These are phyloP conservation scores for Dysmachus trigonus DNA, from an alignment of 2,888 invertebrate species.

Conservation along the genomic window DNA sequence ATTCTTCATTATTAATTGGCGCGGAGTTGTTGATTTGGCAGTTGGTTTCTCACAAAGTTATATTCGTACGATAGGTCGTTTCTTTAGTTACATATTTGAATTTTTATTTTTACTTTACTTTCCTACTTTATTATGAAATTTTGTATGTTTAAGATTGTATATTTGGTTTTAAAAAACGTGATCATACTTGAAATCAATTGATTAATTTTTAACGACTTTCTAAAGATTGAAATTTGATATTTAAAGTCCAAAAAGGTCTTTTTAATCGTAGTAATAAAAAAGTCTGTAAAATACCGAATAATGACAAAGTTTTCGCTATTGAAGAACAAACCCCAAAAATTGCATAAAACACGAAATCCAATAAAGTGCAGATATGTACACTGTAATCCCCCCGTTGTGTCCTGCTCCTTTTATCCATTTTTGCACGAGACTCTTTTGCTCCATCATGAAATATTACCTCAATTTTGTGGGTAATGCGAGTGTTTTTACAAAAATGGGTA, in stretches of 20 bases:
- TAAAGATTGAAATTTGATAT: not conserved
- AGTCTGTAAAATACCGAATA: not conserved
- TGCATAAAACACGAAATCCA: not conserved
- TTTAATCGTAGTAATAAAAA: not conserved
- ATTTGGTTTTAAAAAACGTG: too few species aligned
- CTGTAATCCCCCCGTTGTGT: not conserved
- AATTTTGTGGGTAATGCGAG: not conserved
- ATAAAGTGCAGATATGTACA: not conserved
- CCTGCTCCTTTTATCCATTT: not conserved
- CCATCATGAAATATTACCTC: not conserved
- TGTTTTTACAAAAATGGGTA: not conserved
- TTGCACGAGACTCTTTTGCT: not conserved
- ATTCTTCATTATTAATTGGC: not conserved
- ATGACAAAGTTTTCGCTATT: not conserved
- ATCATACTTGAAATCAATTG: not conserved
- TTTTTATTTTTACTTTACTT: too few species aligned
- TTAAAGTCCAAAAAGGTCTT: not conserved
- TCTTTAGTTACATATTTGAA: too few species aligned
- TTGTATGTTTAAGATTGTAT: too few species aligned
- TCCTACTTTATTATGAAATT: too few species aligned
- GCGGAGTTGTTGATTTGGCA: not conserved
- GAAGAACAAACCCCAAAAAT: not conserved
- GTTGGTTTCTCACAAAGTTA: not conserved
- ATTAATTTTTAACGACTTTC: not conserved
- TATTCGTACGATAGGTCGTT: too few species aligned